A percentile compares a stretch with the other conserved stretches of the same genome.
Evolutionary conservation across 1,140 invertebrate species (phyloP).

Genomic region (Fragariocoptes setiger): DNA sequence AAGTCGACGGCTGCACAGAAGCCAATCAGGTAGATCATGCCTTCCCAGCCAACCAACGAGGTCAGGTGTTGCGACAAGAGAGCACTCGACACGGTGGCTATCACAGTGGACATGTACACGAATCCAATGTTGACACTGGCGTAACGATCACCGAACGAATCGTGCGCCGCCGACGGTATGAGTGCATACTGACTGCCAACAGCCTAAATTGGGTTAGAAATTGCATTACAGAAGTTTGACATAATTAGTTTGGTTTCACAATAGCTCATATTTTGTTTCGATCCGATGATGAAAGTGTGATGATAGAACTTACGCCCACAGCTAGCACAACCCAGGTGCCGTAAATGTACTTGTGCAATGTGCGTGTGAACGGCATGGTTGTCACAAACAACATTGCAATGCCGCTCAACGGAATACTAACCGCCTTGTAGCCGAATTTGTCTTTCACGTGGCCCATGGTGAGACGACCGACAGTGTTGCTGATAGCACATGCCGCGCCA

Average conservation of each 20-base stretch:
- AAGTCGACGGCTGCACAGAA: conserved; percentile 2
- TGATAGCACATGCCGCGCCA: conserved; percentile 2
- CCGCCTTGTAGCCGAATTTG: conserved; percentile 3
- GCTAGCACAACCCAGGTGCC: not conserved
- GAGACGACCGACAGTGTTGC: conserved; percentile 2
- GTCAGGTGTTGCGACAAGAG: conserved; percentile 5
- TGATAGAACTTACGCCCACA: too few species aligned
- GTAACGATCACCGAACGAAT: conserved; percentile 6
- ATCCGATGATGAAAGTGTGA: too few species aligned
- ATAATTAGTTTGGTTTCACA: too few species aligned
- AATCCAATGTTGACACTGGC: conserved; percentile 5
- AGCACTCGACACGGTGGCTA: conserved; percentile 4
- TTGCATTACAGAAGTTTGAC: too few species aligned
- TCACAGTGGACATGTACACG: conserved; percentile 6
- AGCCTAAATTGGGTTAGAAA: too few species aligned
- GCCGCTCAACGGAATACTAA: conserved; percentile 5
- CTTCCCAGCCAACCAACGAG: conserved; percentile 2
- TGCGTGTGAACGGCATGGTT: not conserved
- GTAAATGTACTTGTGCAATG: conserved; percentile 1
- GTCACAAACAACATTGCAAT: conserved; percentile 1
- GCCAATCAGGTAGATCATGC: conserved; percentile 3
- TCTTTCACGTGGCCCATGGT: conserved; percentile 6
- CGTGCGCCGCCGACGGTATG: conserved; percentile 5
- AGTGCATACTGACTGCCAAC: conserved; percentile 6
- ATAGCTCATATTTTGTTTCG: too few species aligned